Evolutionary conservation across 2,113 vertebrate genomes (phyloP).

Genomic region (Caranx ignobilis): DNA sequence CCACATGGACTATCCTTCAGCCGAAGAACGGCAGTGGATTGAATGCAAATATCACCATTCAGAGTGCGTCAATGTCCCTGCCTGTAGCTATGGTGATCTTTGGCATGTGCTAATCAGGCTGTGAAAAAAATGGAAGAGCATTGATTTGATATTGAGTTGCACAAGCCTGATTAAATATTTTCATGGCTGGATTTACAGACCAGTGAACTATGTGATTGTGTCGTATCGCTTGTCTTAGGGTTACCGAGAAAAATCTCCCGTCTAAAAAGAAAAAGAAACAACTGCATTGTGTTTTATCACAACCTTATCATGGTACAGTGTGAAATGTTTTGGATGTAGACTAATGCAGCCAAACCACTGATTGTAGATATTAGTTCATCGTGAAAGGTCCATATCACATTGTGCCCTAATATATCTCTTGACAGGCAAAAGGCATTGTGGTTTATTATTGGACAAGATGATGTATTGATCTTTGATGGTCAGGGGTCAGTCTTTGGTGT

Average conservation of each 20-base stretch:
- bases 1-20: neutral
- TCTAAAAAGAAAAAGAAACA: neutral
- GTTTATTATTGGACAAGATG: conserved; percentile 58
- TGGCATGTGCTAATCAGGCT: conserved; percentile 52
- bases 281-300: neutral
- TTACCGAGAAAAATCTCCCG: neutral
- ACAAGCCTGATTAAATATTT: conserved; percentile 56
- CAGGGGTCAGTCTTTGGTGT: conserved; percentile 17
- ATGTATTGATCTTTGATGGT: conserved; percentile 59
- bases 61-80: neutral
- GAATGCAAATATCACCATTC: conserved; percentile 27
- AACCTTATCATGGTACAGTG: neutral
- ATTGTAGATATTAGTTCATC: conserved; percentile 26
- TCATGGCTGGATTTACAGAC: conserved; percentile 47
- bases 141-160: conserved; percentile 58
- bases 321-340: neutral
- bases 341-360: neutral
- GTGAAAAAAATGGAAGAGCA: conserved; percentile 37
- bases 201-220: conserved; percentile 44
- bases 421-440: conserved; percentile 36
- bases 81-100: conserved; percentile 51
- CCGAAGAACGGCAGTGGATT: neutral
- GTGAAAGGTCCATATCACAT: conserved; percentile 22
- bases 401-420: conserved; percentile 45
- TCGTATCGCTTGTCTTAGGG: neutral